Percentiles rank a stretch among this genome's conserved stretches.
phyloP scores from a whole-genome alignment of 2,888 invertebrate species.

The Amblyteles armatorius region DNA sequence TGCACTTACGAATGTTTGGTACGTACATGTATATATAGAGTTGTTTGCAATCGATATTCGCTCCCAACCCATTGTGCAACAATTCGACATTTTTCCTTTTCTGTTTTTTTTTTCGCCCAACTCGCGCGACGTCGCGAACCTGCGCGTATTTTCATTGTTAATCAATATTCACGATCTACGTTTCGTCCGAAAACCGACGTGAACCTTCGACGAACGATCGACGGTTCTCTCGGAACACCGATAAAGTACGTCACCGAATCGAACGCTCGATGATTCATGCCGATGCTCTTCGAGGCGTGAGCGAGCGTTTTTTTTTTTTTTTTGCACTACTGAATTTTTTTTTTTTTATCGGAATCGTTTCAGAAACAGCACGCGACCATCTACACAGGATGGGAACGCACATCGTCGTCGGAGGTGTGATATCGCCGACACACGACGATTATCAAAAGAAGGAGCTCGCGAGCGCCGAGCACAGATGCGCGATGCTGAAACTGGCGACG shows the following conservation, averaged over 20 bases:
- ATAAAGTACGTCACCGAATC: slow-evolving; percentile 37
- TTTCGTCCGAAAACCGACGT: slow-evolving; percentile 43
- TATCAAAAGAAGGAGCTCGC: slow-evolving; percentile 94
- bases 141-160: neutral
- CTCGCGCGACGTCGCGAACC: too few species aligned
- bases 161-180: neutral
- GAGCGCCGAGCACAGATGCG: slow-evolving; percentile 90
- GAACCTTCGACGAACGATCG: slow-evolving; percentile 34
- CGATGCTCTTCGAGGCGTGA: neutral
- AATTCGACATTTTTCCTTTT: slow-evolving; percentile 12
- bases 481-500: slow-evolving; percentile 93
- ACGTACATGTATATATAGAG: slow-evolving; percentile 84
- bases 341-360: slow-evolving; percentile 74
- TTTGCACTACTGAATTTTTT: neutral
- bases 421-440: slow-evolving; percentile 97
- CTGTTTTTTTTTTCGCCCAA: too few species aligned
- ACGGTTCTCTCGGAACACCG: neutral
- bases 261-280: slow-evolving; percentile 36
- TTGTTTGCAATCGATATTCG: slow-evolving; percentile 71
- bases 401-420: slow-evolving; percentile 95
- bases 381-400: slow-evolving; percentile 91
- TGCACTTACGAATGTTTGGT: slow-evolving; percentile 99
- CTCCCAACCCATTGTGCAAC: slow-evolving; percentile 20
- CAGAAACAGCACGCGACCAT: slow-evolving; percentile 96
- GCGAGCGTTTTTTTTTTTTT: neutral